Conservation (phyloP, 1,140 invertebrate genomes). For the Drosophila sturtevanti region DNA sequence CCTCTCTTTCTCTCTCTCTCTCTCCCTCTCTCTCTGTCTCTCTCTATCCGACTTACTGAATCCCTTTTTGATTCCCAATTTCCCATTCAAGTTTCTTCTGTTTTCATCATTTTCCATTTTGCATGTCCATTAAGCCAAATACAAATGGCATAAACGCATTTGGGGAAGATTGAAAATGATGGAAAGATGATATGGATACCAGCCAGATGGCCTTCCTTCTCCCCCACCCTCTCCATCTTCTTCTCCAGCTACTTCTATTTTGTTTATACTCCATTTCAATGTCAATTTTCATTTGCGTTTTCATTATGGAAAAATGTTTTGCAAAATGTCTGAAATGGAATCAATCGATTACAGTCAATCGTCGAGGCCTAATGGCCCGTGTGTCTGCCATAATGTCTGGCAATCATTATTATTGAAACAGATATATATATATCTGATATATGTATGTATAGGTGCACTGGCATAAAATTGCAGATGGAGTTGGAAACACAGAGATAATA, state of each 20-base stretch:
- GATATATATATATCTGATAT: slow-evolving; percentile 1
- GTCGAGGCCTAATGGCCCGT: slow-evolving; percentile 35
- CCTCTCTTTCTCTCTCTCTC: slow-evolving; percentile 4
- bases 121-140: slow-evolving; percentile 60
- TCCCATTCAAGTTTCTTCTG: slow-evolving; percentile 7
- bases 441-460: not conserved
- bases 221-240: too few relatives aligned
- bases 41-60: too few relatives aligned
- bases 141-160: slow-evolving; percentile 35
- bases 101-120: slow-evolving; percentile 47
- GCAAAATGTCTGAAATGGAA: slow-evolving; percentile 45
- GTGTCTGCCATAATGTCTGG: slow-evolving; percentile 57
- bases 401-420: slow-evolving; percentile 42
- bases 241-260: slow-evolving; percentile 13
- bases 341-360: slow-evolving; percentile 47
- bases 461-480: not conserved
- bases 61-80: slow-evolving; percentile 15
- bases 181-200: slow-evolving; percentile 11
- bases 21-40: slow-evolving; percentile 21
- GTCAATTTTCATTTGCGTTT: slow-evolving; percentile 71
- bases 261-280: slow-evolving; percentile 63
- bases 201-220: slow-evolving; percentile 45
- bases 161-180: slow-evolving; percentile 31
- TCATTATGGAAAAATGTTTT: slow-evolving; percentile 28
- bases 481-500: not conserved